These are phyloP conservation scores for Pollimyrus isidori DNA, from an alignment of 2,113 vertebrate species.

Conservation along the genomic window DNA sequence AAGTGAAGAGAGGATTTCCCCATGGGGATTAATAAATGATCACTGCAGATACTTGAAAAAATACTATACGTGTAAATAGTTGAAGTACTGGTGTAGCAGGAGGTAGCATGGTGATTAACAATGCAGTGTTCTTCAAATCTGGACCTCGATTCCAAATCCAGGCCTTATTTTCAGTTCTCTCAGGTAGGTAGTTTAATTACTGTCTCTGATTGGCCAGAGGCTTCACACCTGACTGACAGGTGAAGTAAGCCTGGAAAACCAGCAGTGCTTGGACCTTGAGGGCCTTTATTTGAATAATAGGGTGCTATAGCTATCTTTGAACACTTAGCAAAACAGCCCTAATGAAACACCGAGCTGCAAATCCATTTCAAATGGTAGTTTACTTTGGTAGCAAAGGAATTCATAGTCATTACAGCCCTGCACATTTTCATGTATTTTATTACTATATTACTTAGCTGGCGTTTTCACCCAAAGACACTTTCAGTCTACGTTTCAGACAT, in stretches of 20 bases:
- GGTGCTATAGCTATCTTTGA: not conserved
- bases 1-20: not conserved
- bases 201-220: too few species aligned
- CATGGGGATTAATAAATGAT: not conserved
- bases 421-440: not conserved
- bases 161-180: too few species aligned
- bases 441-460: not conserved
- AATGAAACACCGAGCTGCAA: not conserved
- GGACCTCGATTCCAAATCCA: too few species aligned
- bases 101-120: not conserved
- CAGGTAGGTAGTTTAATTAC: too few species aligned
- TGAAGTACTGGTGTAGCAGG: not conserved
- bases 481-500: not conserved
- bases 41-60: not conserved
- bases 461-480: not conserved
- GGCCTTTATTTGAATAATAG: too few species aligned
- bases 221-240: too few species aligned
- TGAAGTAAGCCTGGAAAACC: too few species aligned
- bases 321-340: not conserved
- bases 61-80: not conserved
- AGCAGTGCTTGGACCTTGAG: too few species aligned
- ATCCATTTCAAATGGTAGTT: not conserved
- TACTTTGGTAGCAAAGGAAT: not conserved
- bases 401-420: not conserved
- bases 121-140: not conserved